These are phyloP conservation scores for Venturia canescens DNA, from an alignment of 1,140 invertebrate species.

Conservation along the genomic window DNA sequence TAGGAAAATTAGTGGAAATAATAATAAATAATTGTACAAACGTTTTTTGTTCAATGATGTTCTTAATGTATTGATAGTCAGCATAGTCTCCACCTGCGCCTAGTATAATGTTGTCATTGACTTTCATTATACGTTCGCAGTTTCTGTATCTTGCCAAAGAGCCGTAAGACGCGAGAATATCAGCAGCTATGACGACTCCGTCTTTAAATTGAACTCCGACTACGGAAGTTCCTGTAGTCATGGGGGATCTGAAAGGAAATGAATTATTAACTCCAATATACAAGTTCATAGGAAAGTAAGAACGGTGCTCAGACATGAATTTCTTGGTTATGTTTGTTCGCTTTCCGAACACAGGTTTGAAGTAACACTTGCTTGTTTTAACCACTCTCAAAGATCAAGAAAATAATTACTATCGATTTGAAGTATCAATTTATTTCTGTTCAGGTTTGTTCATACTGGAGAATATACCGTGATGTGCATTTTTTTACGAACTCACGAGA, in stretches of 20 bases:
- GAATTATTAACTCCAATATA: neutral
- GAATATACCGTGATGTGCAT: too few relatives aligned
- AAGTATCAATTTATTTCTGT: too few relatives aligned
- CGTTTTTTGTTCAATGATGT: slow-evolving; percentile 95
- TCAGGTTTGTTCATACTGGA: too few relatives aligned
- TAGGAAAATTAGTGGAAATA: neutral
- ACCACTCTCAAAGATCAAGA: too few relatives aligned
- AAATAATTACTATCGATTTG: too few relatives aligned
- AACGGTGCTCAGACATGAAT: neutral
- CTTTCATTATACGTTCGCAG: slow-evolving; percentile 89
- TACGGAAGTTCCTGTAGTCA: slow-evolving; percentile 94
- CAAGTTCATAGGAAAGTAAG: neutral
- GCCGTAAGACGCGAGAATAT: slow-evolving; percentile 94
- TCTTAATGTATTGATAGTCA: slow-evolving; percentile 94
- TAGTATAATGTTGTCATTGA: slow-evolving; percentile 93
- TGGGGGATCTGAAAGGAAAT: slow-evolving; percentile 82
- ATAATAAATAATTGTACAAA: slow-evolving; percentile 74
- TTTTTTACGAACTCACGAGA: too few relatives aligned
- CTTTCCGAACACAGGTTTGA: too few relatives aligned
- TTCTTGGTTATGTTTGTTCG: too few relatives aligned
- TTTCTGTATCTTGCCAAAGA: slow-evolving; percentile 91
- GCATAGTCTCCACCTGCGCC: slow-evolving; percentile 96
- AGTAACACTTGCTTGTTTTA: too few relatives aligned
- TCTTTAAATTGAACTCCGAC: slow-evolving; percentile 91
- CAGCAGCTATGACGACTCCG: slow-evolving; percentile 94